Evolutionary conservation across 2,113 vertebrate genomes (phyloP).

Genomic region (Maccullochella peelii): DNA sequence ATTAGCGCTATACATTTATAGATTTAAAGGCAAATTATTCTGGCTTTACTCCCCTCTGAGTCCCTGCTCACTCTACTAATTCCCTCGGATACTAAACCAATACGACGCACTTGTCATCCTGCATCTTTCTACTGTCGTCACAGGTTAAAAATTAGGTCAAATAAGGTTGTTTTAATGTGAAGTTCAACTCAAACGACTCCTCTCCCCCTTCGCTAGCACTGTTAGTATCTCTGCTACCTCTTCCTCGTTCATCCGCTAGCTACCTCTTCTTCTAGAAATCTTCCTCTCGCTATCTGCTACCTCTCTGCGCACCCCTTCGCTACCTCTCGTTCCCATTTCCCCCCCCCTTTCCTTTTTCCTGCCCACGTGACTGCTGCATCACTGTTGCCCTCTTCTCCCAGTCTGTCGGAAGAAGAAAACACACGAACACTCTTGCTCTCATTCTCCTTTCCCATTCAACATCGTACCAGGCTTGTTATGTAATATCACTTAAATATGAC

Average conservation of each 20-base stretch:
- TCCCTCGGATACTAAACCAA: neutral
- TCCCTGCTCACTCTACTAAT: neutral
- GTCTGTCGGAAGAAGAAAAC: slow-evolving; percentile 48
- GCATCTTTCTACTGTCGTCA: neutral
- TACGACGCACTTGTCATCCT: neutral
- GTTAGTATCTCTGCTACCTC: slow-evolving; percentile 78
- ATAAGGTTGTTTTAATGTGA: slow-evolving; percentile 12
- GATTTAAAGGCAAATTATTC: neutral
- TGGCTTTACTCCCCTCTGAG: neutral
- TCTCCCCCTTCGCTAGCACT: slow-evolving; percentile 50
- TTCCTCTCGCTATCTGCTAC: slow-evolving; percentile 71
- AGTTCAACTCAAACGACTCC: slow-evolving; percentile 10
- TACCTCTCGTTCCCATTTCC: slow-evolving; percentile 66
- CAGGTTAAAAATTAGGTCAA: neutral
- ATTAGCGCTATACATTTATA: neutral
- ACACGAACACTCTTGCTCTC: slow-evolving; percentile 36
- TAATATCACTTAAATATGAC: slow-evolving; percentile 67
- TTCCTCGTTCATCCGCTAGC: slow-evolving; percentile 68
- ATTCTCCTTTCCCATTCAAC: slow-evolving; percentile 36
- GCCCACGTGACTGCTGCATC: slow-evolving; percentile 81
- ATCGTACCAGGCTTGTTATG: slow-evolving; percentile 65
- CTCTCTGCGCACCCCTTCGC: slow-evolving; percentile 67
- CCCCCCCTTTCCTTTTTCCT: slow-evolving; percentile 7
- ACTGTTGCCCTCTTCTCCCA: slow-evolving; percentile 55
- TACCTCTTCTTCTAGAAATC: slow-evolving; percentile 80